Evolutionary conservation across 2,797 vertebrate species (phyloP).

Genomic region (Petrocephalus sullivani): DNA sequence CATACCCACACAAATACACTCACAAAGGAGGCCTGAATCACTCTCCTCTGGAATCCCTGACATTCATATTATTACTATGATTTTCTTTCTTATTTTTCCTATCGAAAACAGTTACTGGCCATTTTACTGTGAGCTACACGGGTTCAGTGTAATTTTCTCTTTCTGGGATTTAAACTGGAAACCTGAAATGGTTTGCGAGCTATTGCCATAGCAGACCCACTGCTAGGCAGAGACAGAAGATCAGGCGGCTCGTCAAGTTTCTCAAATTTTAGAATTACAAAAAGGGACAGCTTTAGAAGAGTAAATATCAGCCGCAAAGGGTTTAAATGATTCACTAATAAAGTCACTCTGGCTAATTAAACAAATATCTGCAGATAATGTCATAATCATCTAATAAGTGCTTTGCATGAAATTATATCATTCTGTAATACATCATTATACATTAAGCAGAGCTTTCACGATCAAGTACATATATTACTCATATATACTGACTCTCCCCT

Average conservation of each 20-base stretch:
- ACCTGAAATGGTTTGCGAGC: background rate
- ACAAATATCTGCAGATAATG: background rate
- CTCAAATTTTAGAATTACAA: background rate
- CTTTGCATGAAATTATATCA: background rate
- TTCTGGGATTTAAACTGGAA: background rate
- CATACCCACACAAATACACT: background rate
- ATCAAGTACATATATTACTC: background rate
- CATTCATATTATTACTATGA: background rate
- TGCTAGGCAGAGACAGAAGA: background rate
- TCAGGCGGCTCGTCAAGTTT: background rate
- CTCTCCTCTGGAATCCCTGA: background rate
- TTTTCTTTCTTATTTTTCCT: background rate
- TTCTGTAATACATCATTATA: background rate
- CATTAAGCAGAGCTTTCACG: background rate
- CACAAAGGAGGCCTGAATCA: background rate
- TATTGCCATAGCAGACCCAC: background rate
- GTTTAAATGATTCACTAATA: background rate
- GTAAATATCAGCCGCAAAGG: background rate
- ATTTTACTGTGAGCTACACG: background rate
- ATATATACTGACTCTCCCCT: background rate
- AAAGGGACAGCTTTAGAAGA: background rate
- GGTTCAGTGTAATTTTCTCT: background rate
- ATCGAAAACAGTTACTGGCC: background rate
- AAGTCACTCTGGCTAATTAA: background rate
- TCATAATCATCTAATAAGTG: background rate